Conservation (phyloP, 2,888 invertebrate genomes). For the Schrankia costaestrigalis region DNA sequence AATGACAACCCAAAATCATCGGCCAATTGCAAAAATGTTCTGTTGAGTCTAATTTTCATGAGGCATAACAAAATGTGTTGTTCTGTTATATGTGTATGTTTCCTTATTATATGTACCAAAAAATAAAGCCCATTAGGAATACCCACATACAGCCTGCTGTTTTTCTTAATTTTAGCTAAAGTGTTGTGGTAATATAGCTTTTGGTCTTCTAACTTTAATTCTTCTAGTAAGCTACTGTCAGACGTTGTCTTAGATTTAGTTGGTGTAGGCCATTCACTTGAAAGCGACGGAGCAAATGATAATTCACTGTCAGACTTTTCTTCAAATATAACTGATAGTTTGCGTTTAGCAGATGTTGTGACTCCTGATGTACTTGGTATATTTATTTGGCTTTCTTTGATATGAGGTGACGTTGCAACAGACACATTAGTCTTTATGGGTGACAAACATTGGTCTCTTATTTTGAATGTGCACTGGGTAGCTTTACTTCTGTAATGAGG, state of each 20-base stretch:
- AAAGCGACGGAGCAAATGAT: not conserved
- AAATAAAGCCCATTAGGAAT: not conserved
- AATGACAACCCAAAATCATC: not conserved
- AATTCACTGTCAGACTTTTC: not conserved
- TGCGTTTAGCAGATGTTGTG: not conserved
- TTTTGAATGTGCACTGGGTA: not conserved
- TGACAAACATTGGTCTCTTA: not conserved
- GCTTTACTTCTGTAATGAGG: not conserved
- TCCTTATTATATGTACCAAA: not conserved
- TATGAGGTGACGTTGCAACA: not conserved
- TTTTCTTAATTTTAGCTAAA: not conserved
- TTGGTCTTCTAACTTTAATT: not conserved
- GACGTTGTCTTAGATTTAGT: not conserved
- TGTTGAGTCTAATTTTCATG: not conserved
- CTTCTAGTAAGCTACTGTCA: not conserved
- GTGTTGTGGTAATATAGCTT: not conserved
- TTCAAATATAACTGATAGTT: not conserved
- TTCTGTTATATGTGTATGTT: not conserved
- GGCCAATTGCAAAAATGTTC: not conserved
- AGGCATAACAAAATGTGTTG: not conserved
- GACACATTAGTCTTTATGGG: not conserved
- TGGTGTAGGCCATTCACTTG: not conserved
- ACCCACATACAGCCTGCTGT: not conserved
- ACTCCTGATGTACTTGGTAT: not conserved
- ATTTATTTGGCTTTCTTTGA: no score